Conservation (phyloP, 2,797 vertebrate species). For the Epinephelus malabaricus region DNA sequence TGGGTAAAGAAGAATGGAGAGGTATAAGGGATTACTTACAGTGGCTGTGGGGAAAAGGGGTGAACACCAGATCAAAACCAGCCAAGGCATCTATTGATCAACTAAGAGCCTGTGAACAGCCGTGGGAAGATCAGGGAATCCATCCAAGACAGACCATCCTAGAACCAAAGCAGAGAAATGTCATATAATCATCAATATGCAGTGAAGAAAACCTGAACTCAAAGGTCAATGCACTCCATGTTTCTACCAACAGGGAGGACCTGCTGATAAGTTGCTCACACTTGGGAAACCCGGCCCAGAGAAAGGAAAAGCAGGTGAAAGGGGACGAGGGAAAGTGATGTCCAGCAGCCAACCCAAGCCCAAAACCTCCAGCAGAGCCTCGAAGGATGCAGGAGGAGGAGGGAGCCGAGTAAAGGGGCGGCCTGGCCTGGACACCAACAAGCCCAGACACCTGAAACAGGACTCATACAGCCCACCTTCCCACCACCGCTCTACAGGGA, state of each 20-base stretch:
- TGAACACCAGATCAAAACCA: not conserved
- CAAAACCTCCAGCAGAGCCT: constrained; percentile 20
- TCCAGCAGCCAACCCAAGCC: constrained; percentile 22
- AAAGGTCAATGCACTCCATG: not conserved
- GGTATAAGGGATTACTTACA: not conserved
- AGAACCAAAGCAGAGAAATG: not conserved
- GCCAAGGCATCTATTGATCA: too few species aligned
- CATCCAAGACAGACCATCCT: too few species aligned
- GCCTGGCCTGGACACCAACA: constrained; percentile 13
- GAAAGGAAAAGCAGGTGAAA: constrained; percentile 64
- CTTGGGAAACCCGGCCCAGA: constrained; percentile 3
- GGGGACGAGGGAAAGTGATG: constrained; percentile 34
- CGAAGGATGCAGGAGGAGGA: constrained; percentile 41
- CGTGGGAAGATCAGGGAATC: too few species aligned
- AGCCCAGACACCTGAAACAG: not conserved
- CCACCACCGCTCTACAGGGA: constrained; percentile 71
- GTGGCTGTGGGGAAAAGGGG: not conserved
- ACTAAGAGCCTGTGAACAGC: too few species aligned
- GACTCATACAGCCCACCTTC: constrained; percentile 48
- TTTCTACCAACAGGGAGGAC: constrained; percentile 42
- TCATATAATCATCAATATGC: too few species aligned
- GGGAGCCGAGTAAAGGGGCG: not conserved
- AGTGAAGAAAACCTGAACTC: too few species aligned
- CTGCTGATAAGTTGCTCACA: constrained; percentile 9
- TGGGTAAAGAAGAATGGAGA: too few species aligned